Conservation (phyloP, 2,113 vertebrate species). For the Rhineura floridana region DNA sequence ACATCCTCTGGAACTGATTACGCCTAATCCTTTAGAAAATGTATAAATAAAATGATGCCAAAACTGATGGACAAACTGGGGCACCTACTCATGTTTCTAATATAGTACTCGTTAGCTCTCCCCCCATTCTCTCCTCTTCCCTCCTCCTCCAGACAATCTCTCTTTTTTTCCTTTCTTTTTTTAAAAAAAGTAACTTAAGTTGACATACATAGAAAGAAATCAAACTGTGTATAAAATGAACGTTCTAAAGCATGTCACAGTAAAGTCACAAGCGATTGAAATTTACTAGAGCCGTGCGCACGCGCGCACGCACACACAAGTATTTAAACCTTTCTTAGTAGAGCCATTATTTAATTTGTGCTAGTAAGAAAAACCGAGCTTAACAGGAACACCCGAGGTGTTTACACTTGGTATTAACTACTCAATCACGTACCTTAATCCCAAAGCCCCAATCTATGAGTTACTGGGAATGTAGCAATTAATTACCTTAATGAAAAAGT, state of each 20-base stretch:
- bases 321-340: constrained; percentile 68
- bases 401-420: constrained; percentile 74
- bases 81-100: constrained; percentile 77
- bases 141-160: neutral
- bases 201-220: constrained; percentile 80
- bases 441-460: constrained; percentile 65
- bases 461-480: constrained; percentile 72
- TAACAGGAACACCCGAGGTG: constrained; percentile 61
- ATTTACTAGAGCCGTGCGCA: constrained; percentile 65
- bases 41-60: constrained; percentile 75
- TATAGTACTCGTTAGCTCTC: constrained; percentile 40
- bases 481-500: constrained; percentile 70
- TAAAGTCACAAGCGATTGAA: constrained; percentile 70
- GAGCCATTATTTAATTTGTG: constrained; percentile 64
- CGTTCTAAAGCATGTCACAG: constrained; percentile 71
- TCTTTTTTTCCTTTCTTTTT: too few species aligned
- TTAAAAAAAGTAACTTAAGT: constrained; percentile 68
- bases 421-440: constrained; percentile 67
- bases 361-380: constrained; percentile 65
- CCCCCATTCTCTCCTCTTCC: constrained; percentile 34
- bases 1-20: constrained; percentile 80
- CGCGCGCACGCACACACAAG: constrained; percentile 41
- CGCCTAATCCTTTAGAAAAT: constrained; percentile 73
- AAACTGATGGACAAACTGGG: constrained; percentile 70
- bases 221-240: constrained; percentile 69